phyloP scores from a whole-genome alignment of 2,113 vertebrate genomes.

The Canis aureus region DNA sequence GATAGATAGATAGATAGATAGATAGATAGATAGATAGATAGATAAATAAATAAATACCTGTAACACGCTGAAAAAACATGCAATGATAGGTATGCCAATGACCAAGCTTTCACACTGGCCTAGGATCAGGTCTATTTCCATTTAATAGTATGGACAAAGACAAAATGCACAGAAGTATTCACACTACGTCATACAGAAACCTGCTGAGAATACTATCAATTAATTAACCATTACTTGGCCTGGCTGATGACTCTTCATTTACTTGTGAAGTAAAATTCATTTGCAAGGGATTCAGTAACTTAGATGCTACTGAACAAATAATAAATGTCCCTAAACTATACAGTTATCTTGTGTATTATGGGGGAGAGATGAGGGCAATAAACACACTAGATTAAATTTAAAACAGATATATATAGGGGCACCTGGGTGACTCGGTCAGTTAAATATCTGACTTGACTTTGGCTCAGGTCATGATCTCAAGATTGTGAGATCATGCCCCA shows the following conservation, averaged over 20 bases:
- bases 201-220: neutral
- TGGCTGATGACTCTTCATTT: neutral
- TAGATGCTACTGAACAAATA: neutral
- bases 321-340: neutral
- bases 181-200: neutral
- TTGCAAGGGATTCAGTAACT: neutral
- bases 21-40: too few species aligned
- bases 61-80: neutral
- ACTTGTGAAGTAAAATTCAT: constrained; percentile 23
- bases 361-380: neutral
- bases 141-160: neutral
- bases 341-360: neutral
- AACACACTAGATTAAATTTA: neutral
- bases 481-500: neutral
- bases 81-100: neutral
- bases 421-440: neutral
- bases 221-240: neutral
- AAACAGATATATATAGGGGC: neutral
- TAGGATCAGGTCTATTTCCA: neutral
- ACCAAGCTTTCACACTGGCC: neutral
- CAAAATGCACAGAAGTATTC: neutral
- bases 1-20: too few species aligned
- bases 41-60: too few species aligned
- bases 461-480: neutral
- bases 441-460: neutral